Evolutionary conservation across 2,888 invertebrate species (phyloP).

Genomic region (Drosophila recens): DNA sequence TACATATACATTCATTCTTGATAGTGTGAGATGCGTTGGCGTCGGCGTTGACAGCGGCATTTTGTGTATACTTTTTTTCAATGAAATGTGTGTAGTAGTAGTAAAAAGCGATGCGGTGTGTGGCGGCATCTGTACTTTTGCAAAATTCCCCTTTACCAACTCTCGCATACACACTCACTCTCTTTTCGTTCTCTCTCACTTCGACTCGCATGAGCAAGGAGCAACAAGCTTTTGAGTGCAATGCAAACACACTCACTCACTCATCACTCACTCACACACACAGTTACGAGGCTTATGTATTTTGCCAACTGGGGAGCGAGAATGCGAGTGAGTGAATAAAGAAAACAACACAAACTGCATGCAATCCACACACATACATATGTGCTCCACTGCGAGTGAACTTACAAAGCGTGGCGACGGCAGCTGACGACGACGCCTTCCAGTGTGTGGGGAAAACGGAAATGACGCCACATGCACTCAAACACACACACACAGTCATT

Average conservation of each 20-base stretch:
- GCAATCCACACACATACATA: constrained; percentile 22
- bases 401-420: constrained; percentile 27
- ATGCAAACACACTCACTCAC: constrained; percentile 51
- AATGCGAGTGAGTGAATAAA: constrained; percentile 22
- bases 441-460: constrained; percentile 76
- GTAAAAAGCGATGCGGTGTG: constrained; percentile 63
- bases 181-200: constrained; percentile 34
- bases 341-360: constrained; percentile 34
- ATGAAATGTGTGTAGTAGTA: constrained; percentile 73
- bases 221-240: constrained; percentile 80
- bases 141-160: constrained; percentile 54
- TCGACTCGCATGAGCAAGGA: constrained; percentile 42
- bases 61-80: constrained; percentile 69
- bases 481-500: background rate
- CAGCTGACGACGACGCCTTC: constrained; percentile 45
- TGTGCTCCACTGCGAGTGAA: constrained; percentile 2
- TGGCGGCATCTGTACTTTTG: constrained; percentile 80
- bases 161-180: constrained; percentile 33
- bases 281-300: constrained; percentile 41
- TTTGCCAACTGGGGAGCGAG: constrained; percentile 25
- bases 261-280: constrained; percentile 22
- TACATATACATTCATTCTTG: background rate
- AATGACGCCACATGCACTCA: constrained; percentile 70
- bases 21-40: constrained; percentile 28
- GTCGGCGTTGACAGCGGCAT: constrained; percentile 51